Percentiles rank a stretch among this genome's conserved stretches.
These are phyloP conservation scores for Pseudochaenichthys georgianus DNA, from an alignment of 2,797 vertebrate species.

Conservation along the genomic window DNA sequence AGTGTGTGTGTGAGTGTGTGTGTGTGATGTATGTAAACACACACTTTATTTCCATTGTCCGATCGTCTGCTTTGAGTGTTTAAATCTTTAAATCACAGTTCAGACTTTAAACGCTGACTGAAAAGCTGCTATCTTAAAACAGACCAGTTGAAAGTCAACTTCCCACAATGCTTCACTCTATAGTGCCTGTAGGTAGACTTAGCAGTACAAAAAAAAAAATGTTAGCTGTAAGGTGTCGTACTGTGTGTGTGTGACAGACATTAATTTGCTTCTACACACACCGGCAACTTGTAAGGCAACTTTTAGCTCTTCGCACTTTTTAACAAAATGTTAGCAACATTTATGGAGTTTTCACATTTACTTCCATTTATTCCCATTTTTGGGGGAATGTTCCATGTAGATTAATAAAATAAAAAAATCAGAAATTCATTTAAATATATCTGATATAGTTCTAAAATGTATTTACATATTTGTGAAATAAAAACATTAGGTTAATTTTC, in stretches of 20 bases:
- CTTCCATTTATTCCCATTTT: no score
- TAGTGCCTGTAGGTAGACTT: conserved; percentile 64
- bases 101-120: not conserved
- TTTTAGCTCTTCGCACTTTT: no score
- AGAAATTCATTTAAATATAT: no score
- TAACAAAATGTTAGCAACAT: no score
- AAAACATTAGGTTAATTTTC: no score
- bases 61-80: conserved; percentile 1
- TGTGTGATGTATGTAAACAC: conserved; percentile 3
- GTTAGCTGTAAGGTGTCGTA: conserved; percentile 46
- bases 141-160: conserved; percentile 29
- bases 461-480: no score
- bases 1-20: not conserved
- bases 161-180: conserved; percentile 73
- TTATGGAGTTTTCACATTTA: no score
- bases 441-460: no score
- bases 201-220: conserved; percentile 24
- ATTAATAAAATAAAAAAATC: no score
- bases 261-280: conserved; percentile 36
- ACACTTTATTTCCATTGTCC: not conserved
- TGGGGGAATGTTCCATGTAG: no score
- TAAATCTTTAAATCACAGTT: conserved; percentile 6
- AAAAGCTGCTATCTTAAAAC: conserved; percentile 40
- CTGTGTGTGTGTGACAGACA: conserved; percentile 9
- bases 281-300: conserved; percentile 21